Base-by-base conservation (phyloP, 1,140 invertebrate species). In the Chionoecetes opilio region DNA sequence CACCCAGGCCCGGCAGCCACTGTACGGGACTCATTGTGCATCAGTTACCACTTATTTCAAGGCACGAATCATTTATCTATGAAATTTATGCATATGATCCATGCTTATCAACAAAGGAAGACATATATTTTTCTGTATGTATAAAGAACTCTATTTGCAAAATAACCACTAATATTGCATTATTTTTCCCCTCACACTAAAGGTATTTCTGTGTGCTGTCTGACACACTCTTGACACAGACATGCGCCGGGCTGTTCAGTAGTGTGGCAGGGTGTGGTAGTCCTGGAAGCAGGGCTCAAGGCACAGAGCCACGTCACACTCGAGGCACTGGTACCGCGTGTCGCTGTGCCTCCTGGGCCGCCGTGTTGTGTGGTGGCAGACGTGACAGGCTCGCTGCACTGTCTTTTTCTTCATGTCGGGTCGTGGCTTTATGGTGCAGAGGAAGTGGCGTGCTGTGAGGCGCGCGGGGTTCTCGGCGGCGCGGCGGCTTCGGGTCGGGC, bases 361-460 rank as follows among this genome's bases (percentile, higher is more conserved):
- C n/a, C 26, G 5, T 84, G 5, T 84, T 84, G 82, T 84, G 82
- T 84, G 82, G n/a, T 26, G 6, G 82, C 82, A 84, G 6, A 84
- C 82, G n/a, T 84, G 82, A 84, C 82, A 84, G 26, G 82, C 82
- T 32, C n/a, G 6, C 82, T 84, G 82, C 6, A 84, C 82, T 8
- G 6, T 84, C 26, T 84, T 84, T 26, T 84, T 84, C 26, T 84
- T 84, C 82, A 84, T 84, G 82, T 84, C 82, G 6, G 82, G 82
- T 84, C 82, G 82, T 84, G 82, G 82, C 82, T 84, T 6, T 26
- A 84, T 8, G 82, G 82, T 84, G 82, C 82, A 84, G 26, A 26
- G 82, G n/a, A 84, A 84, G 82, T 84, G 82, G 3, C 31, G 82
- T 8, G 6, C 82, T 84, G 31, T 84, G 82, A 84, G 5, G 82